Evolutionary conservation across 2,113 vertebrate genomes (phyloP), one percentile per base, ranked within the genome.

Genomic region (Podocnemis expansa): DNA sequence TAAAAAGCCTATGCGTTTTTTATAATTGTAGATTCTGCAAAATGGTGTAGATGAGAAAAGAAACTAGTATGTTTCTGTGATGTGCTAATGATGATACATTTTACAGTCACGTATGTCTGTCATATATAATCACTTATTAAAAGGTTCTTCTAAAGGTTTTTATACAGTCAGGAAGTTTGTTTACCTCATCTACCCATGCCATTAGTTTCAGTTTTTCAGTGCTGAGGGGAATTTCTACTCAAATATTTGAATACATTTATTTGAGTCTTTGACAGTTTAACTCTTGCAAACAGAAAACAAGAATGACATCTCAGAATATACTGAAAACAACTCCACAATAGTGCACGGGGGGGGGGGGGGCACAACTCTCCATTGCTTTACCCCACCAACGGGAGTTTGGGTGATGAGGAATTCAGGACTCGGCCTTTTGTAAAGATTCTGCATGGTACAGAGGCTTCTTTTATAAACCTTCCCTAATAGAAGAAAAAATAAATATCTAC

Each of bases 381-480:
- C 10, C 73, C 41, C 73, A 29, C 27, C 73, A 76, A 45, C 8
- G 24, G 54, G 3, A n/a, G 63, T 90, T 86, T 0, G 0, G 25
- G 47, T 38, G 51, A 8, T 29, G 34, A 88, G 5, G 13, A 54
- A 63, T 58, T 79, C 38, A 43, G 38, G 43, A 58, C 29, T 3
- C 0, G 79, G 70, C 25, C 2, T 52, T 41, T 34, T 4, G 45
- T 4, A 88, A 89, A 84, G 52, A 54, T 93, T 91, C 87, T 93
- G 14, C 17, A 73, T 60, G 89, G 90, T n/a, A 82, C 51, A 89
- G 67, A 21, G 90, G 78, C 85, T 89, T 80, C 80, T 51, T 92
- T 84, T 87, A 94, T 67, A n/a, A 9, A 87, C 80, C 75, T 97
- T 52, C 86, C 86, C 96, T 87, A 34, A 56, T 81, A 87, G 78